Percentiles rank a stretch among this genome's conserved stretches.
Conservation (phyloP, 1,140 invertebrate genomes). For the Eueides isabella region DNA sequence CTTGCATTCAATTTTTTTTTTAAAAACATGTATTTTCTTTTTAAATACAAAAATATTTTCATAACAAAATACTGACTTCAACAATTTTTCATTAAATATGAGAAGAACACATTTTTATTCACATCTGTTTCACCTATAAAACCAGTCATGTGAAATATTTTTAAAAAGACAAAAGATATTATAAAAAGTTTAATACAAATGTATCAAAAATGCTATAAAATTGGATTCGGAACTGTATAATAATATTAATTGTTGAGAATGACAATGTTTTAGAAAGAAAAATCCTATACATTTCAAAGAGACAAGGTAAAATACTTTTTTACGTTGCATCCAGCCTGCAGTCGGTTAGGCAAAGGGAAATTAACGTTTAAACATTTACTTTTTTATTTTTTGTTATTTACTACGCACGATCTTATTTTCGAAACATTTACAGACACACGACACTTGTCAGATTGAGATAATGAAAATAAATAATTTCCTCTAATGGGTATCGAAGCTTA, state of each 20-base stretch:
- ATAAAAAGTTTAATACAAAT: constrained; percentile 15
- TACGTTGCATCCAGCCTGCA: too few relatives aligned
- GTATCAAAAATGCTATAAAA: background rate
- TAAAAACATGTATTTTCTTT: constrained; percentile 20
- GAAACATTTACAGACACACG: too few relatives aligned
- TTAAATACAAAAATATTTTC: constrained; percentile 42
- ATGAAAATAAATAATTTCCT: too few relatives aligned
- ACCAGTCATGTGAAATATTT: constrained; percentile 67
- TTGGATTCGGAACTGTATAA: background rate
- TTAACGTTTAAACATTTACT: too few relatives aligned
- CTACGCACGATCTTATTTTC: too few relatives aligned
- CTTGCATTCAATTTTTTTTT: background rate
- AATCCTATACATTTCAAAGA: too few relatives aligned
- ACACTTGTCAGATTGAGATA: too few relatives aligned
- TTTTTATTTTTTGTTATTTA: too few relatives aligned
- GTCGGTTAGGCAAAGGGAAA: too few relatives aligned
- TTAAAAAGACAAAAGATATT: constrained; percentile 33
- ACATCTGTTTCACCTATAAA: constrained; percentile 79
- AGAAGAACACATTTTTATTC: constrained; percentile 39
- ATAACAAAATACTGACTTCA: constrained; percentile 68
- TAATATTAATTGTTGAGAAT: background rate
- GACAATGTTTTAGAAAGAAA: background rate
- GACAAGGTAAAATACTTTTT: too few relatives aligned
- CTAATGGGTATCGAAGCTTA: too few relatives aligned
- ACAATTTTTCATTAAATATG: constrained; percentile 42